phyloP scores from a whole-genome alignment of 1,140 invertebrate species.

The Maconellicoccus hirsutus region DNA sequence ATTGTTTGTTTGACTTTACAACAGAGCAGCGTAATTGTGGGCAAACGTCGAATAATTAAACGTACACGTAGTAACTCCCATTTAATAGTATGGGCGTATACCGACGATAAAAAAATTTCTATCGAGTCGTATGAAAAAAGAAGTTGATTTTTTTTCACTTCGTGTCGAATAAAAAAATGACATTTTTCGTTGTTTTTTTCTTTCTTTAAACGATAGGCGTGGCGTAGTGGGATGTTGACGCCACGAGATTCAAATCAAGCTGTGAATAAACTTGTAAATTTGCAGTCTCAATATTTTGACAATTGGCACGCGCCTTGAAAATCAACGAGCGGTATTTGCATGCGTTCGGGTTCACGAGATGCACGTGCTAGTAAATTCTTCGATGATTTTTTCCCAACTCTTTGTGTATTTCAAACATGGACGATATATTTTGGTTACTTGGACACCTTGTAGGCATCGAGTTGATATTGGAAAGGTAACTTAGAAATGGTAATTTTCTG shows the following conservation, averaged over 20 bases:
- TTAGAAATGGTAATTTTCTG: too few species aligned
- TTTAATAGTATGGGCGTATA: not conserved
- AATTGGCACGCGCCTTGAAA: constrained; percentile 15
- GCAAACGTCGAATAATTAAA: constrained; percentile 9
- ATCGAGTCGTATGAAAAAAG: not conserved
- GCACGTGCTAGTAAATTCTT: not conserved
- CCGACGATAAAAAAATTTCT: constrained; percentile 1
- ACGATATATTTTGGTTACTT: too few species aligned
- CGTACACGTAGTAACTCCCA: not conserved
- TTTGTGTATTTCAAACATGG: too few species aligned
- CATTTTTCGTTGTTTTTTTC: not conserved
- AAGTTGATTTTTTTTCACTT: not conserved
- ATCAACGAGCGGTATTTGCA: constrained; percentile 19
- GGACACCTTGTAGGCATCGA: too few species aligned
- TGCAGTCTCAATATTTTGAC: constrained; percentile 22
- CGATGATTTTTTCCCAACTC: too few species aligned
- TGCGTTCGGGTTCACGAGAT: not conserved
- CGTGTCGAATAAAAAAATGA: not conserved
- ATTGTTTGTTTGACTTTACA: not conserved
- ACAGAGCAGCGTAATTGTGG: constrained; percentile 2
- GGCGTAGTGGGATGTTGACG: not conserved
- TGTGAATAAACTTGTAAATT: constrained; percentile 21
- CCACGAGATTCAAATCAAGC: constrained; percentile 12
- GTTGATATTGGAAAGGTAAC: too few species aligned
- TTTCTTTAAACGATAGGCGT: not conserved